A percentile compares a stretch with the other conserved stretches of the same genome.
Evolutionary conservation across 2,797 vertebrate species (phyloP).

Genomic region (Octomys mimax): DNA sequence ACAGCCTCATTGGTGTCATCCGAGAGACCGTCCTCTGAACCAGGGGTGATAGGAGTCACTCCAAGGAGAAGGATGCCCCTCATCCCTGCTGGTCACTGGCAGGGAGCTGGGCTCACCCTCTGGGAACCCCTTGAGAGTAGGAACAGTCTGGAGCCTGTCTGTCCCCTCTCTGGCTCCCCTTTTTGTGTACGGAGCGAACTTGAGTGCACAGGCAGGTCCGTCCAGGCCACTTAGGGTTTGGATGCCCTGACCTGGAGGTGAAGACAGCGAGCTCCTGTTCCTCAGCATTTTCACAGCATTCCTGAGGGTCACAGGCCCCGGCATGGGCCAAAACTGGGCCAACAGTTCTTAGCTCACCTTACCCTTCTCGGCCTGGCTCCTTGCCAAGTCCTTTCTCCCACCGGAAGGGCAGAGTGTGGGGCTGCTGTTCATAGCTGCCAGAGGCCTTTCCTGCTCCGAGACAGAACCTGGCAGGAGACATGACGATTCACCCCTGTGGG

Average conservation of each 20-base stretch:
- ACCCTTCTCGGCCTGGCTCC: rapidly evolving
- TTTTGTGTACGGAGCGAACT: constrained; percentile 17
- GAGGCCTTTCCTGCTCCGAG: neutral
- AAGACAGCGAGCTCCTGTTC: neutral
- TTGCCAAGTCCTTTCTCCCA: neutral
- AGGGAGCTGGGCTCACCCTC: neutral
- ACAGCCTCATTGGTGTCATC: constrained; percentile 91
- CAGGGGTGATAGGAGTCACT: neutral
- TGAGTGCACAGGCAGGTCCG: neutral
- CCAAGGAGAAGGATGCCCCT: neutral
- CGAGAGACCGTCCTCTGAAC: constrained; percentile 92
- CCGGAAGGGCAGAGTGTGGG: constrained; percentile 41
- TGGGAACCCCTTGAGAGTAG: neutral
- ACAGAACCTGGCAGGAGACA: constrained; percentile 13
- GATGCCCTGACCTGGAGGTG: neutral
- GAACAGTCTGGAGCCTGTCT: neutral
- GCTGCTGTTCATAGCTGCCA: neutral
- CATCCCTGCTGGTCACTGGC: neutral
- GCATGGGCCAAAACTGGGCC: neutral
- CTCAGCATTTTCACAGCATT: neutral
- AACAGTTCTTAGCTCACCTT: neutral
- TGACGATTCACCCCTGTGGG: neutral
- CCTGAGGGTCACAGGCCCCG: neutral
- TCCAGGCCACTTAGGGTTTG: neutral
- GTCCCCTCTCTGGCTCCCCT: neutral